Conservation (phyloP, 1,140 invertebrate genomes). For the Drosophila kikkawai region DNA sequence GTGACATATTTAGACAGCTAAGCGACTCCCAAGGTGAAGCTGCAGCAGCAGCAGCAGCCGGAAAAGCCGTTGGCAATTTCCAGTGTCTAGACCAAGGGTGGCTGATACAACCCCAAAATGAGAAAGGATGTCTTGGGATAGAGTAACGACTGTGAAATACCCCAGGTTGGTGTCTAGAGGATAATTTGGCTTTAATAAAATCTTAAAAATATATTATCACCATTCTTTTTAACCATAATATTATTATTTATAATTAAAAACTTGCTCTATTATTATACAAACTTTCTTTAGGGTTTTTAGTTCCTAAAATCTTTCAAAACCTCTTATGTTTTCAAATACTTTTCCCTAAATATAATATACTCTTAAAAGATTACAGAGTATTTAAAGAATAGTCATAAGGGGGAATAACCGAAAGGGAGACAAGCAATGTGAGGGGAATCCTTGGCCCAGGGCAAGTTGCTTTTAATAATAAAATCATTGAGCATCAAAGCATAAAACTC, state of each 20-base stretch:
- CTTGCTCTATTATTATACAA: too few species aligned
- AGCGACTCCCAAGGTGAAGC: conserved; percentile 81
- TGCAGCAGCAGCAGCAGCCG: conserved; percentile 21
- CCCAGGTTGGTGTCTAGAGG: not conserved
- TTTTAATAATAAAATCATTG: conserved; percentile 84
- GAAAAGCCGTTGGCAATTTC: conserved; percentile 70
- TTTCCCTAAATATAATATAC: not conserved
- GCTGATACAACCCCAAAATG: conserved; percentile 39
- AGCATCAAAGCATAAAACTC: conserved; percentile 83
- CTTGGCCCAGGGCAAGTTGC: conserved; percentile 71
- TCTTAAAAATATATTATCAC: too few species aligned
- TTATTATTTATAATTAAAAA: too few species aligned
- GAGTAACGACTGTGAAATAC: not conserved
- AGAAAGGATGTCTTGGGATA: not conserved
- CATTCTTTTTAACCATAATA: too few species aligned
- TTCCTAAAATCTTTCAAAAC: too few species aligned
- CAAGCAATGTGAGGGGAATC: conserved; percentile 9
- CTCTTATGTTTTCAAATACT: not conserved
- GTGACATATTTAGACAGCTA: conserved; percentile 84
- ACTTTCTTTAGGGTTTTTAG: too few species aligned
- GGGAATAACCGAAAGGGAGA: conserved; percentile 8
- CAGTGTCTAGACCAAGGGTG: conserved; percentile 54
- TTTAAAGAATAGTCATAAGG: not conserved
- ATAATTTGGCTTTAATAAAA: not conserved
- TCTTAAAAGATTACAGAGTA: not conserved